Evolutionary conservation across 2,888 invertebrate species (phyloP).

Genomic region (Rhaphigaster nebulosa): DNA sequence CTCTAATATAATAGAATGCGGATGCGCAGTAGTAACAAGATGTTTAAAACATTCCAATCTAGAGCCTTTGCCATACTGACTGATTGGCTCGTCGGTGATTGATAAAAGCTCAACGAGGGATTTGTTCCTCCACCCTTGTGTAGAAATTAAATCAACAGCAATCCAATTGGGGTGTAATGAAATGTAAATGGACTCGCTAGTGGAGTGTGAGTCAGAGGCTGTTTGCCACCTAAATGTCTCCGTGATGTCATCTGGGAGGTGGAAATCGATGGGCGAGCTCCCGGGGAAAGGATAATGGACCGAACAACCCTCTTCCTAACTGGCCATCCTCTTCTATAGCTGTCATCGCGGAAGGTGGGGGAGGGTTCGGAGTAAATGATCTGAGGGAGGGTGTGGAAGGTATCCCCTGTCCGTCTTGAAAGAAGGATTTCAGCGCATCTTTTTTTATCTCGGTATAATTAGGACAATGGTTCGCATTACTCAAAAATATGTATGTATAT

Average conservation of each 20-base stretch:
- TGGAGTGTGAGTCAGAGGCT: conserved; percentile 4
- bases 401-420: not conserved
- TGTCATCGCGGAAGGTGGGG: not conserved
- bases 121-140: not conserved
- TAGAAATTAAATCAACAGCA: conserved; percentile 40
- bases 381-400: not conserved
- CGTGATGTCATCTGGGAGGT: not conserved
- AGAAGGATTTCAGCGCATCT: not conserved
- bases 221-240: not conserved
- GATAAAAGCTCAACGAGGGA: not conserved
- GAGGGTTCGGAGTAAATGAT: not conserved
- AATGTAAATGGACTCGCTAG: conserved; percentile 42
- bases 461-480: not conserved
- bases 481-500: too few relatives aligned
- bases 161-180: conserved; percentile 34
- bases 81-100: conserved; percentile 24
- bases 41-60: not conserved
- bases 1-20: too few relatives aligned
- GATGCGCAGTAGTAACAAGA: not conserved
- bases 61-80: not conserved
- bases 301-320: not conserved
- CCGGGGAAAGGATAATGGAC: not conserved
- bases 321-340: conserved; percentile 23
- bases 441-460: not conserved
- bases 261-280: not conserved